phyloP scores from a whole-genome alignment of 1,140 invertebrate genomes.

The Diorhabda carinulata region DNA sequence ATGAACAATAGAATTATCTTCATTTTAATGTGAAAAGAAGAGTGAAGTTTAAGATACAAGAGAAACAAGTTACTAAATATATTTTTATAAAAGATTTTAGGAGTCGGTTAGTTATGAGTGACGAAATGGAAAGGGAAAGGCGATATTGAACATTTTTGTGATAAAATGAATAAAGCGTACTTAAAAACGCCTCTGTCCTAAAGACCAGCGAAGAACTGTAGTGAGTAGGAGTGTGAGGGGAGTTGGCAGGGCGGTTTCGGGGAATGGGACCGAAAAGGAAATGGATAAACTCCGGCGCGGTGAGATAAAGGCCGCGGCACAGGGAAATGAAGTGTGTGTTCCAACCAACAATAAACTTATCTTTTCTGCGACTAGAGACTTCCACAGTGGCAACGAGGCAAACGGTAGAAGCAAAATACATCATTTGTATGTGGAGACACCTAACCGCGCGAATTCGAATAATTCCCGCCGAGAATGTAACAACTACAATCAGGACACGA shows the following conservation, averaged over 20 bases:
- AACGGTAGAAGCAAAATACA: conserved; percentile 34
- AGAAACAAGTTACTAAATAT: no score
- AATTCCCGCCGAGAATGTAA: not conserved
- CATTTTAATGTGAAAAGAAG: no score
- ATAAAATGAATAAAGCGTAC: not conserved
- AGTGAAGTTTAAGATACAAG: no score
- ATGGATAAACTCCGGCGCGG: conserved; percentile 40
- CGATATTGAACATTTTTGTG: not conserved
- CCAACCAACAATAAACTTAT: conserved; percentile 42
- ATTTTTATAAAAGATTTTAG: no score
- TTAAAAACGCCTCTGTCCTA: conserved; percentile 1
- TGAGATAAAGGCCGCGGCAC: conserved; percentile 38
- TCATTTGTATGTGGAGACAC: conserved; percentile 36
- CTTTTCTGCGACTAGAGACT: conserved; percentile 40
- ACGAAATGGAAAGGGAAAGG: no score
- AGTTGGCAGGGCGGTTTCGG: conserved; percentile 11
- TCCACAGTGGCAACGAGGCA: conserved; percentile 24
- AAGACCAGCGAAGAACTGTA: not conserved
- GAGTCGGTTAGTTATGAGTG: no score
- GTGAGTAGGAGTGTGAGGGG: not conserved
- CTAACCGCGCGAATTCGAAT: conserved; percentile 17
- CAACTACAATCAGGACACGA: conserved; percentile 1
- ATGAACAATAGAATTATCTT: no score
- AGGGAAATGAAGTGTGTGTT: conserved; percentile 44
- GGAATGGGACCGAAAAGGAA: conserved; percentile 36